Conservation (phyloP, 2,888 invertebrate species). For the Drosophila nigricruria region DNA sequence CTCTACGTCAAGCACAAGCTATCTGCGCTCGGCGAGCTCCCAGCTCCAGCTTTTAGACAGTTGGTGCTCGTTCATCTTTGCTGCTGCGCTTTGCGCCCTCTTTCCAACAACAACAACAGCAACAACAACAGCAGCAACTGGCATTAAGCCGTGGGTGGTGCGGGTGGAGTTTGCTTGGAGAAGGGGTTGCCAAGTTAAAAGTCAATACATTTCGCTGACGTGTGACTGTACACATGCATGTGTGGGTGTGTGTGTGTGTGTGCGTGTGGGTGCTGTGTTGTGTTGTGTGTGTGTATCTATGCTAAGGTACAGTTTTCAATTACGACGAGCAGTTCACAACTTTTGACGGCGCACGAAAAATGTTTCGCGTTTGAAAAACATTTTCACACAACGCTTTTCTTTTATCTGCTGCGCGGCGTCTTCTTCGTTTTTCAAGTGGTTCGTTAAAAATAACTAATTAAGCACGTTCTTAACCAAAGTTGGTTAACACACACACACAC, state of each 20-base stretch:
- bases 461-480: background rate
- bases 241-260: constrained; percentile 5
- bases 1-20: background rate
- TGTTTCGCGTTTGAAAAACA: constrained; percentile 37
- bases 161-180: constrained; percentile 12
- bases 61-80: constrained; percentile 52
- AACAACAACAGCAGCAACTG: constrained; percentile 29
- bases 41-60: constrained; percentile 12
- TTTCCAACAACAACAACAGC: constrained; percentile 22
- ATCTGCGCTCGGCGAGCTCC: constrained; percentile 1
- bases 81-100: constrained; percentile 47
- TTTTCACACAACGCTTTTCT: constrained; percentile 23
- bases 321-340: constrained; percentile 69
- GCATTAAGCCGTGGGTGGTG: constrained; percentile 46
- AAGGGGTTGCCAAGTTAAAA: constrained; percentile 71
- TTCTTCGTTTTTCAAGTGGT: constrained; percentile 5
- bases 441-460: constrained; percentile 22
- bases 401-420: constrained; percentile 8
- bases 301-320: constrained; percentile 75
- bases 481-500: background rate
- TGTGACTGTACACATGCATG: constrained; percentile 40
- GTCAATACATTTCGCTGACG: constrained; percentile 77
- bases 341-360: constrained; percentile 67
- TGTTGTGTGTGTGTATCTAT: constrained; percentile 46
- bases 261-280: constrained; percentile 29